phyloP scores from a whole-genome alignment of 2,113 vertebrate species.

The Microtus ochrogaster region DNA sequence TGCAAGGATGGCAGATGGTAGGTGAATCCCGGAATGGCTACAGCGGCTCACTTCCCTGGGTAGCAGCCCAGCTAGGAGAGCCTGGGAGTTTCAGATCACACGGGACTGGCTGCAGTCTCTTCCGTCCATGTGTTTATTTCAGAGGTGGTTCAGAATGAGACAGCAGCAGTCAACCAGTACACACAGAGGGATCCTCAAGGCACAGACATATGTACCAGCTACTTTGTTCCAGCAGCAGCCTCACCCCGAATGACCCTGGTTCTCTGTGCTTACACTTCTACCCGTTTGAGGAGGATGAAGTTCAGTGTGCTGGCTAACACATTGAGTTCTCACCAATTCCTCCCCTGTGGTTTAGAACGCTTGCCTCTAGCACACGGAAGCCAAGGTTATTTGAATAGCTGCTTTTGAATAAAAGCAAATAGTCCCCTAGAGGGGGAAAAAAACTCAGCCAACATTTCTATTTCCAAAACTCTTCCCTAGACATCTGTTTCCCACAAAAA shows the following conservation, averaged over 20 bases:
- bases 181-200: neutral
- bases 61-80: neutral
- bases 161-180: neutral
- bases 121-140: neutral
- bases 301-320: neutral
- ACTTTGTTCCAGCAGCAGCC: neutral
- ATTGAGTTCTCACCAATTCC: neutral
- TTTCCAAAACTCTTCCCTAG: neutral
- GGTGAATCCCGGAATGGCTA: conserved; percentile 15
- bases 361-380: neutral
- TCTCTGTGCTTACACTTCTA: neutral
- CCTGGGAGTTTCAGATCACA: neutral
- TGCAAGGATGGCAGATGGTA: conserved; percentile 33
- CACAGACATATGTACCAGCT: fast-evolving
- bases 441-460: neutral
- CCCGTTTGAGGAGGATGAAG: neutral
- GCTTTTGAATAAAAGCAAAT: conserved; percentile 29
- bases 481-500: neutral
- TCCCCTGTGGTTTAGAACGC: neutral
- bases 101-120: neutral
- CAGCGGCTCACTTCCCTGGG: neutral
- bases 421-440: neutral
- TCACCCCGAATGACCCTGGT: neutral
- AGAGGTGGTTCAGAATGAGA: neutral
- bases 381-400: conserved; percentile 1